Percentiles rank a stretch among this genome's conserved stretches.
Evolutionary conservation across 2,888 invertebrate genomes (phyloP).

Genomic region (Aradus depressus): DNA sequence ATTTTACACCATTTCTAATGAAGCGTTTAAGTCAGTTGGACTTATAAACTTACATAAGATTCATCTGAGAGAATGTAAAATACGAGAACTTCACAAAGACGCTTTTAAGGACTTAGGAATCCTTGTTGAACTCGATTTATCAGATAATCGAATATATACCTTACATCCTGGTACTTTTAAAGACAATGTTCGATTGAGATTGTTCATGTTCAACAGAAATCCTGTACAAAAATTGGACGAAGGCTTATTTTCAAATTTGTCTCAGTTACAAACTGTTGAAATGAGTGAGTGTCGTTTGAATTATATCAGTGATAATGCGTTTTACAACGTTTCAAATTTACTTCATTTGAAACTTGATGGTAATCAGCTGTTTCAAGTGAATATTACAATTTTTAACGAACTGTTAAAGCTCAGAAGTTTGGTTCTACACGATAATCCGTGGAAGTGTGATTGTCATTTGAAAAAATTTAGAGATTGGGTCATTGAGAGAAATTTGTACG

Average conservation of each 20-base stretch:
- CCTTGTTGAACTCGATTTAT: conserved; percentile 58
- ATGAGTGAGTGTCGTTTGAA: conserved; percentile 63
- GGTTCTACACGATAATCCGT: conserved; percentile 68
- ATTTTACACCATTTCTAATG: conserved; percentile 51
- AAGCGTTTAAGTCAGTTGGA: conserved; percentile 56
- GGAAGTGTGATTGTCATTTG: conserved; percentile 79
- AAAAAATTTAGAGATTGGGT: conserved; percentile 68
- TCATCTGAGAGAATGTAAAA: conserved; percentile 58
- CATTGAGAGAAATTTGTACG: conserved; percentile 58
- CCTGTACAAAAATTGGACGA: conserved; percentile 59
- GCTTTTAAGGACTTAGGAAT: conserved; percentile 57
- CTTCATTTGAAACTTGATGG: conserved; percentile 57
- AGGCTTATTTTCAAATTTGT: conserved; percentile 62
- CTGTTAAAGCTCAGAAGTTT: conserved; percentile 59
- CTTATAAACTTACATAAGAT: conserved; percentile 73
- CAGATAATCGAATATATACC: conserved; percentile 48
- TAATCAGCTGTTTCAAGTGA: conserved; percentile 52
- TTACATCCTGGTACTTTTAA: conserved; percentile 48
- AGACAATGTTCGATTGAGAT: conserved; percentile 57
- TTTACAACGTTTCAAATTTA: conserved; percentile 55
- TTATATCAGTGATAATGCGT: conserved; percentile 57
- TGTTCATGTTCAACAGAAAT: conserved; percentile 63
- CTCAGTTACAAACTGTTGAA: conserved; percentile 61
- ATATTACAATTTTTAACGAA: conserved; percentile 50
- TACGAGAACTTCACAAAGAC: conserved; percentile 58